Conservation (phyloP, 2,797 vertebrate species). For the Anabacerthia variegaticeps region DNA sequence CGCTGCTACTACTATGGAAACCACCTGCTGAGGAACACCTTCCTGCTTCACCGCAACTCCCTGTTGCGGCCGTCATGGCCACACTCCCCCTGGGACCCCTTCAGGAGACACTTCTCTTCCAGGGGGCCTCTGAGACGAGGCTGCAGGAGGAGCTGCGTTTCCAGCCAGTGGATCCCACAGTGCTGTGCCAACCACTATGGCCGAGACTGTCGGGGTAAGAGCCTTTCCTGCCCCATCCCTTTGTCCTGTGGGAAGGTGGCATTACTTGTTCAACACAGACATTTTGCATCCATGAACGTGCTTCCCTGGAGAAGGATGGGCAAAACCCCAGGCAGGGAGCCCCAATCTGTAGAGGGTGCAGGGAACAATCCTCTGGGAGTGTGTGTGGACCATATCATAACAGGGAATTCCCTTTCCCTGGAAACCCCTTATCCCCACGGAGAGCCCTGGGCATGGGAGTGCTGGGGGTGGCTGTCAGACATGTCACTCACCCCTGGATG, state of each 20-base stretch:
- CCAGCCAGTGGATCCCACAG: constrained; percentile 76
- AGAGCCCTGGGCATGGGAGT: neutral
- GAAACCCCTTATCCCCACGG: neutral
- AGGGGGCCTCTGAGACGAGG: constrained; percentile 53
- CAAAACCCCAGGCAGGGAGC: neutral
- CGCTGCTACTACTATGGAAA: constrained; percentile 6
- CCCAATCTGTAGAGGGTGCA: neutral
- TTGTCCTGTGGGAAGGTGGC: neutral
- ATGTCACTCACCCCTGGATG: neutral
- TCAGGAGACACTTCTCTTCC: constrained; percentile 49
- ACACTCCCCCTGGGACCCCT: neutral
- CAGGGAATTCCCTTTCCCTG: neutral
- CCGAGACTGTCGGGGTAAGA: constrained; percentile 85
- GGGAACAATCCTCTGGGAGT: neutral
- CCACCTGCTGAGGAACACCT: neutral
- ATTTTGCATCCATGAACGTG: rapidly evolving
- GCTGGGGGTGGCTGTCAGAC: neutral
- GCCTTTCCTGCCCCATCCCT: neutral
- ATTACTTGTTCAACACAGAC: neutral
- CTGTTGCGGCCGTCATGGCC: neutral
- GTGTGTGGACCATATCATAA: neutral
- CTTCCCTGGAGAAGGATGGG: neutral
- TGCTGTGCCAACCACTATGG: constrained; percentile 93
- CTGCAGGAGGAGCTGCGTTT: constrained; percentile 81
- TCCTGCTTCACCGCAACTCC: constrained; percentile 8